Conservation (phyloP, 2,888 invertebrate genomes). For the Disparrhopalites patrizii region DNA sequence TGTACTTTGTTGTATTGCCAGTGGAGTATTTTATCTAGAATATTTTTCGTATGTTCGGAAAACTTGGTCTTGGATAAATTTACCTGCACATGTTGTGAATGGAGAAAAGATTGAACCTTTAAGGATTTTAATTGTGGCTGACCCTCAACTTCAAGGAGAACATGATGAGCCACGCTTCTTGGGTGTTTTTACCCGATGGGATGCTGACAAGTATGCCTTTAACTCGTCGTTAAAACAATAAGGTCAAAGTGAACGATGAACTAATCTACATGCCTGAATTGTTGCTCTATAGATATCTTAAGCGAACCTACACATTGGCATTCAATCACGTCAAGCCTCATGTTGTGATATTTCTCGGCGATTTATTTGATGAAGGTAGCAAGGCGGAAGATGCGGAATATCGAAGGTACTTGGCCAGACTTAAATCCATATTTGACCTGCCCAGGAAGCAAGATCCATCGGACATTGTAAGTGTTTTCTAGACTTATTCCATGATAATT, state of each 20-base stretch:
- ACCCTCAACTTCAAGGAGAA: conserved; percentile 88
- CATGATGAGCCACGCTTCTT: conserved; percentile 64
- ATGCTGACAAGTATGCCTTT: conserved; percentile 73
- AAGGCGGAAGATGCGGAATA: conserved; percentile 68
- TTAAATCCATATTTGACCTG: conserved; percentile 62
- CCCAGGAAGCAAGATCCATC: conserved; percentile 21
- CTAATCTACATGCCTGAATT: neutral
- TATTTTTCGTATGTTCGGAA: conserved; percentile 10
- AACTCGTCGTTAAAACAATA: no score
- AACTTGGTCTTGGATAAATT: conserved; percentile 4
- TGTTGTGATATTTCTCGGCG: conserved; percentile 84
- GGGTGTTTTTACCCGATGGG: conserved; percentile 72
- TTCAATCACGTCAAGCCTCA: conserved; percentile 70
- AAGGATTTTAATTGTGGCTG: conserved; percentile 71
- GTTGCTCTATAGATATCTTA: conserved; percentile 64
- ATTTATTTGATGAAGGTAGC: conserved; percentile 92
- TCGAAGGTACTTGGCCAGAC: conserved; percentile 67
- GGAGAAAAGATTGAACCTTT: conserved; percentile 54
- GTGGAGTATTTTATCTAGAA: conserved; percentile 19
- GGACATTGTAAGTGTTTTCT: conserved; percentile 13
- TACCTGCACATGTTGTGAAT: neutral
- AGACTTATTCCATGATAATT: no score
- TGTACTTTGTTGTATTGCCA: neutral
- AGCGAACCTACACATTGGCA: conserved; percentile 71
- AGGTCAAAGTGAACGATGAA: no score